phyloP scores from a whole-genome alignment of 2,888 invertebrate genomes.

The Mermis nigrescens region DNA sequence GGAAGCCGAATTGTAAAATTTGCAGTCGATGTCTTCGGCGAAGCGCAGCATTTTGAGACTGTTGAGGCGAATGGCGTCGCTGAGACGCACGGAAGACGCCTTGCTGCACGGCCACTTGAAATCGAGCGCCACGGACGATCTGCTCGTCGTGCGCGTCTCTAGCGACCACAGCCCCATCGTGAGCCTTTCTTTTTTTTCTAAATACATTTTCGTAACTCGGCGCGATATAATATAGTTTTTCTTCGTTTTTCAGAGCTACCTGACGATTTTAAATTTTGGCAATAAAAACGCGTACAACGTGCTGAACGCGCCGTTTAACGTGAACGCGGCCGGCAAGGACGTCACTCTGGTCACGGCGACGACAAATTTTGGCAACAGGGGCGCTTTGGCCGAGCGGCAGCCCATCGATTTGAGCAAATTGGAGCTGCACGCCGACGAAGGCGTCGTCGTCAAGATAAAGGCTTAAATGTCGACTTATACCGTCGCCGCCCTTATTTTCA shows the following conservation, averaged over 20 bases:
- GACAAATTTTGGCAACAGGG: neutral
- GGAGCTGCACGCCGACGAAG: neutral
- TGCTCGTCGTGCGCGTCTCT: no score
- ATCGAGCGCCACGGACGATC: neutral
- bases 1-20: constrained; percentile 2
- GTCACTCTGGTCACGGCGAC: neutral
- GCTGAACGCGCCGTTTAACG: neutral
- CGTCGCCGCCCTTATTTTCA: no score
- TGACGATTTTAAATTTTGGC: no score
- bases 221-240: no score
- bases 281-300: neutral
- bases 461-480: no score
- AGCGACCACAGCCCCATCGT: no score
- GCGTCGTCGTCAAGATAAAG: neutral
- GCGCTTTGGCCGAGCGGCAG: neutral
- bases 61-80: constrained; percentile 22
- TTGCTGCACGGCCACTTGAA: constrained; percentile 15
- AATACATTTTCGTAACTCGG: no score
- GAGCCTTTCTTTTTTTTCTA: no score
- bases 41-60: no score
- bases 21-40: no score
- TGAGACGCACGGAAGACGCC: constrained; percentile 21
- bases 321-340: neutral
- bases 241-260: no score
- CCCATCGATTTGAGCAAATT: neutral